Conservation (phyloP, 2,797 vertebrate species). For the Euthynnus affinis region DNA sequence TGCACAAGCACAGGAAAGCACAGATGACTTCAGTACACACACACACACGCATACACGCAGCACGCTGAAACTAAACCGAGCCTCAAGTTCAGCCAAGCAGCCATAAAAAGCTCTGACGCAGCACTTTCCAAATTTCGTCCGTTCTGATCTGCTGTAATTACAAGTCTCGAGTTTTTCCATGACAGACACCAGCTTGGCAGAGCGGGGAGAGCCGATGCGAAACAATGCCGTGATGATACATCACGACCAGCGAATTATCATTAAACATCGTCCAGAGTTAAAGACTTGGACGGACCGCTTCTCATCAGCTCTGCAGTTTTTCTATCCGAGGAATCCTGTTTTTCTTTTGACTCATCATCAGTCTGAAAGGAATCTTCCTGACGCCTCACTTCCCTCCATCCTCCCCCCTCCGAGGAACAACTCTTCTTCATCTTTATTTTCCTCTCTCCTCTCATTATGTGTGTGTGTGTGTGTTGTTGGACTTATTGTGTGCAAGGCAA, state of each 20-base stretch:
- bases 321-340: conserved; percentile 27
- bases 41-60: background rate
- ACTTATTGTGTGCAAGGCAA: conserved; percentile 7
- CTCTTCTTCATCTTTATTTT: conserved; percentile 53
- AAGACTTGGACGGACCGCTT: background rate
- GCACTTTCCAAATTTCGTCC: conserved; percentile 39
- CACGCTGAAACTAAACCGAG: conserved; percentile 28
- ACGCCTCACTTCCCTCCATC: conserved; percentile 43
- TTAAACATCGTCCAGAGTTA: conserved; percentile 22
- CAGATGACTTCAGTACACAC: conserved; percentile 23
- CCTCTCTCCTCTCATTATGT: conserved; percentile 22
- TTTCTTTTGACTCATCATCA: conserved; percentile 31
- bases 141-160: conserved; percentile 46
- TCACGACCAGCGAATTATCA: conserved; percentile 17
- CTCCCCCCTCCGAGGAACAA: conserved; percentile 24
- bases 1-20: conserved; percentile 32
- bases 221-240: conserved; percentile 10
- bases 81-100: conserved; percentile 31
- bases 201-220: background rate
- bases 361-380: conserved; percentile 33
- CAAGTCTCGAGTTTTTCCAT: conserved; percentile 54
- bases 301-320: background rate
- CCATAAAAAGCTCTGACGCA: conserved; percentile 42
- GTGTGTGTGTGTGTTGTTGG: conserved; percentile 8
- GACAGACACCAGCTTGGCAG: conserved; percentile 35